Evolutionary conservation across 2,113 vertebrate species (phyloP).

Genomic region (Cepphus grylle): DNA sequence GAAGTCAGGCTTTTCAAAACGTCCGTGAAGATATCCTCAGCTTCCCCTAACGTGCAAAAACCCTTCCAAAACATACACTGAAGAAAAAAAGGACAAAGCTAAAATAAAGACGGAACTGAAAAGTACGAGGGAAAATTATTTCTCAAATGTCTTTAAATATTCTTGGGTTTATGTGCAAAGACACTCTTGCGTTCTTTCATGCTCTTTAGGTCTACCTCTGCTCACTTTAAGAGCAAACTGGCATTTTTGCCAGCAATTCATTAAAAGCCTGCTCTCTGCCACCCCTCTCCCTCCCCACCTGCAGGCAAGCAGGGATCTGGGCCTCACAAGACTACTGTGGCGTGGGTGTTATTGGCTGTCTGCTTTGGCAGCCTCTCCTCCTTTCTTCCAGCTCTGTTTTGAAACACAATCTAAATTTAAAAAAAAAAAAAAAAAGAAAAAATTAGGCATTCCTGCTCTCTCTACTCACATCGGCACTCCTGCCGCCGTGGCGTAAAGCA

Average conservation of each 20-base stretch:
- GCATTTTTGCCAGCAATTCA: slow-evolving; percentile 24
- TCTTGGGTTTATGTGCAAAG: background rate
- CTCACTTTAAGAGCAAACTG: slow-evolving; percentile 25
- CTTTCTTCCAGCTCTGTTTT: slow-evolving; percentile 62
- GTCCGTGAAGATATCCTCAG: background rate
- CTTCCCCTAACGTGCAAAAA: background rate
- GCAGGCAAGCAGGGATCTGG: slow-evolving; percentile 49
- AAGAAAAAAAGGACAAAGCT: background rate
- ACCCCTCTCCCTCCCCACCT: slow-evolving; percentile 58
- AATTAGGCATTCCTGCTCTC: background rate
- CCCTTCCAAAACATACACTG: background rate
- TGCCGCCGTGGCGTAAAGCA: background rate
- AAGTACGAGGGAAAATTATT: background rate
- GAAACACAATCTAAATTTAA: slow-evolving; percentile 33
- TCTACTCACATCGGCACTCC: background rate
- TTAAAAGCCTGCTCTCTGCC: background rate
- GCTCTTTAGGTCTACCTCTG: background rate
- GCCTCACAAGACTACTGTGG: slow-evolving; percentile 52
- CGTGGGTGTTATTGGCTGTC: slow-evolving; percentile 62
- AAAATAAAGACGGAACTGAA: background rate
- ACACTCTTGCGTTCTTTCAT: background rate
- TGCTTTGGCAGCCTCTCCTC: slow-evolving; percentile 49
- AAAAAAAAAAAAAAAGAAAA: background rate
- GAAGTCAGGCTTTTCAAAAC: background rate
- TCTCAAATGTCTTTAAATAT: background rate